A percentile compares a stretch with the other conserved stretches of the same genome.
These are phyloP conservation scores for Yponomeuta cagnagella DNA, from an alignment of 2,888 invertebrate genomes.

Conservation along the genomic window DNA sequence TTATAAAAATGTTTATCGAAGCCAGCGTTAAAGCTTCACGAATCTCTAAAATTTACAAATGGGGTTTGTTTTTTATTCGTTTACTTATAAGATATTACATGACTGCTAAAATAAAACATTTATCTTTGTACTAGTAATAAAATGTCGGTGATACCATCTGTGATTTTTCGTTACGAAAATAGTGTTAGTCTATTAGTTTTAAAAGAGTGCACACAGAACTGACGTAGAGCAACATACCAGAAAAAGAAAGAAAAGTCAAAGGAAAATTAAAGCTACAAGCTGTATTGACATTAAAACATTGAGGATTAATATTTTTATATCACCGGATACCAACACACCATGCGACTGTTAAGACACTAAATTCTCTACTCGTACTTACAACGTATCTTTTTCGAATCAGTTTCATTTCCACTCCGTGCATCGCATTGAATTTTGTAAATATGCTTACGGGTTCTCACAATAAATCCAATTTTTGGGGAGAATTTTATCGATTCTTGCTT, in stretches of 20 bases:
- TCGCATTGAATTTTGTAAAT: conserved; percentile 42
- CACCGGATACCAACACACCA: conserved; percentile 52
- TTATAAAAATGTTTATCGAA: no score
- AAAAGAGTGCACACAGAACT: conserved; percentile 38
- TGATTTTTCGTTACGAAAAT: conserved; percentile 6
- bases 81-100: no score
- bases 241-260: conserved; percentile 35
- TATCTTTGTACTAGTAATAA: neutral
- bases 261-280: conserved; percentile 43
- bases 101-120: neutral
- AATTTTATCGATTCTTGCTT: conserved; percentile 49
- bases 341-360: conserved; percentile 63
- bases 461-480: conserved; percentile 67
- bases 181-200: conserved; percentile 30
- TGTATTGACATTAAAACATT: conserved; percentile 26
- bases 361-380: conserved; percentile 53
- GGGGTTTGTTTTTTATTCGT: no score
- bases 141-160: neutral
- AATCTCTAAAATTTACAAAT: no score
- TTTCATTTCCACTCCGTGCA: conserved; percentile 41
- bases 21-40: no score
- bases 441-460: conserved; percentile 44
- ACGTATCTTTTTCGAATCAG: conserved; percentile 37
- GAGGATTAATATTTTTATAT: conserved; percentile 3
- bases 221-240: conserved; percentile 64